Base-by-base conservation (phyloP, 2,113 vertebrate species). In the Oreochromis spilurus region DNA sequence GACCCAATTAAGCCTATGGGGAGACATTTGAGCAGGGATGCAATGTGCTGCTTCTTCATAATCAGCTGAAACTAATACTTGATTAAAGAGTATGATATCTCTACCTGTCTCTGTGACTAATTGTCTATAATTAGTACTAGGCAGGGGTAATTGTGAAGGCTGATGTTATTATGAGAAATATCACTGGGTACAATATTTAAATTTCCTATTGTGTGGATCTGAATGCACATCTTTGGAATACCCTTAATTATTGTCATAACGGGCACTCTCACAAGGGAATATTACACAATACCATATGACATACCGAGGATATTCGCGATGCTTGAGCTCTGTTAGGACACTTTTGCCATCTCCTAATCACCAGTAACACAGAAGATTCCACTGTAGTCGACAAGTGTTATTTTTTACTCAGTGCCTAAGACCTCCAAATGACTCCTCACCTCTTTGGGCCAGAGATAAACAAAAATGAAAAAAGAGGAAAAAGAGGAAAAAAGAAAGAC, bases 101-200 rank as follows among this genome's bases (percentile, higher is more conserved):
- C 84, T 91, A 93, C 91, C 94, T 94, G 87, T 90, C 89, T 83
- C 79, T 79, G 77, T 5, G 9, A 79, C 93, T 94, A 93, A 94
- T 94, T 93, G 90, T 79, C 83, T 89, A 87, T 94, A 92, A 95
- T 95, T 93, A 93, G 89, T 83, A 91, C 91, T 84, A 88, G 91
- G 85, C 81, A 86, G 79, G 87, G 84, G 82, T 91, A 92, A 94
- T 92, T 92, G 90, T 87, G 84, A 89, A 80, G 81, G 89, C 83
- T 92, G 89, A 83, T 85, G 54, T 88, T 90, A 91, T 92, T 87
- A 84, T 89, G 82, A 81, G 75, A 48, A 87, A 88, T 89, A 89
- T 92, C 72, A 88, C 34, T 77, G 60, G 67, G 60, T 79, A 54
- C 48, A 86, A 87, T 92, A 84, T 93, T 90, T 14, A 83, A 29